These are phyloP conservation scores for Ypsolopha scabrella DNA, from an alignment of 2,888 invertebrate species.

Conservation along the genomic window DNA sequence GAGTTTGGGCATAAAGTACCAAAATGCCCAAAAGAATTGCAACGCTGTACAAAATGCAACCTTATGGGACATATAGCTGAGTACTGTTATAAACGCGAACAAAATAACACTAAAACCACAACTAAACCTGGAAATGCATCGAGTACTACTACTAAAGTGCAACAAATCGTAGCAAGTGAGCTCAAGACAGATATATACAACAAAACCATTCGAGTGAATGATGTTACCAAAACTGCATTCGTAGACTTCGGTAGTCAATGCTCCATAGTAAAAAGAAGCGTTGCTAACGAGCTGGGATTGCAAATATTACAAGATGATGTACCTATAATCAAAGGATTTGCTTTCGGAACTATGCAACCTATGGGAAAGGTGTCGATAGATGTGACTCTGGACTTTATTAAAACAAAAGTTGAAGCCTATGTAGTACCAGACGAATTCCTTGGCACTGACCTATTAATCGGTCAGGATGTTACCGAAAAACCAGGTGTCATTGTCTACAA, in stretches of 20 bases:
- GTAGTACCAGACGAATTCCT: constrained; percentile 1
- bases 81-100: not conserved
- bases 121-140: not conserved
- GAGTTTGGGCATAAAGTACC: not conserved
- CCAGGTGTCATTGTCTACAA: not conserved
- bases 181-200: not conserved
- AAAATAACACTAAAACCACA: too few relatives aligned
- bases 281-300: not conserved
- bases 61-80: not conserved
- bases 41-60: not conserved
- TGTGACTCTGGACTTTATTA: not conserved
- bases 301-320: not conserved
- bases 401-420: not conserved
- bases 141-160: not conserved
- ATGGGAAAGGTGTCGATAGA: not conserved
- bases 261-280: not conserved
- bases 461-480: not conserved
- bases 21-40: not conserved
- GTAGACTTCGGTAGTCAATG: not conserved
- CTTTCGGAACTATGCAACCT: not conserved
- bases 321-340: constrained; percentile 1
- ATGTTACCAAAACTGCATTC: not conserved
- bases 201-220: not conserved
- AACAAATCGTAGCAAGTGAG: not conserved
- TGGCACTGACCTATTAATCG: not conserved